Conservation (phyloP, 2,113 vertebrate genomes). For the Ginglymostoma cirratum region DNA sequence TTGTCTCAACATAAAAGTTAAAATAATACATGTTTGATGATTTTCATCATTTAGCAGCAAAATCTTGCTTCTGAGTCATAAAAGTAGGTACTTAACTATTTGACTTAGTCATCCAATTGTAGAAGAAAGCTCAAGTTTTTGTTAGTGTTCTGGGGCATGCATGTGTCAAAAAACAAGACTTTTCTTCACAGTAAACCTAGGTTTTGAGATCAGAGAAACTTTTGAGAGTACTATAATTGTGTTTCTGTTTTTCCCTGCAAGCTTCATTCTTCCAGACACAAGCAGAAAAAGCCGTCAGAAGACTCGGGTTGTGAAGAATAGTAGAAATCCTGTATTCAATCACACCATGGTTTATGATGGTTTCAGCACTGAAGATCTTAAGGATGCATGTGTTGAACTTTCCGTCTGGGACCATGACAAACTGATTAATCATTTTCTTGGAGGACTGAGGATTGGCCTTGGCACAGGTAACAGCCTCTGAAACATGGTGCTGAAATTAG, state of each 20-base stretch:
- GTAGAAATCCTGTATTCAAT: slow-evolving; percentile 77
- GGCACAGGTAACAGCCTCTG: slow-evolving; percentile 69
- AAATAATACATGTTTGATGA: neutral
- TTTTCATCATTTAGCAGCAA: neutral
- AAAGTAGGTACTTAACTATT: neutral
- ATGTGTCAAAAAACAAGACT: neutral
- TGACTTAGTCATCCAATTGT: neutral
- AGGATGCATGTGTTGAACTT: slow-evolving; percentile 79
- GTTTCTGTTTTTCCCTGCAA: slow-evolving; percentile 46
- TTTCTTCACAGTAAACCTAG: neutral
- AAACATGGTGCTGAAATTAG: neutral
- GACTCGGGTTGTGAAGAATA: slow-evolving; percentile 74
- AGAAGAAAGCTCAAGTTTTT: neutral
- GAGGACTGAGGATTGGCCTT: slow-evolving; percentile 78
- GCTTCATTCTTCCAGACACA: slow-evolving; percentile 77
- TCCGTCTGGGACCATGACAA: slow-evolving; percentile 88
- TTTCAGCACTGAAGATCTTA: slow-evolving; percentile 72
- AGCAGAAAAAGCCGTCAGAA: slow-evolving; percentile 80
- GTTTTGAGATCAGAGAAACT: neutral
- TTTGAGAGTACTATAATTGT: neutral
- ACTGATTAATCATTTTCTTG: slow-evolving; percentile 76
- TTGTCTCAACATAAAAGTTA: neutral
- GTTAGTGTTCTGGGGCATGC: neutral
- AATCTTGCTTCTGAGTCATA: neutral
- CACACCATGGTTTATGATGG: slow-evolving; percentile 94